Evolutionary conservation across 23 tunicate species (phyloP).

Genomic region (Clavelina lepadiformis): DNA sequence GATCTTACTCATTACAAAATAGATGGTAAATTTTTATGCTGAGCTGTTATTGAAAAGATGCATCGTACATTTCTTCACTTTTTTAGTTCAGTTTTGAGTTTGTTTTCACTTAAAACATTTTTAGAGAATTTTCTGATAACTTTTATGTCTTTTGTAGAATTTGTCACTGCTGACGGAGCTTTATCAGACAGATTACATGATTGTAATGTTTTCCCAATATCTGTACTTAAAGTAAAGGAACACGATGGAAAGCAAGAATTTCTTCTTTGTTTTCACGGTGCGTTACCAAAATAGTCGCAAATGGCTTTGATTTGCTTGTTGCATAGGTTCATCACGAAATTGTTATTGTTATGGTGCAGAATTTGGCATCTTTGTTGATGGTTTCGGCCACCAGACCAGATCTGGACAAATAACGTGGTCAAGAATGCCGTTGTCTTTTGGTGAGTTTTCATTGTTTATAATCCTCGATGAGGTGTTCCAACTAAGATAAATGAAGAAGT

Average conservation of each 20-base stretch:
- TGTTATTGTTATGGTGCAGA: slow-evolving; percentile 35
- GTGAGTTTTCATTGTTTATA: slow-evolving; percentile 17
- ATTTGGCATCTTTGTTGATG: slow-evolving; percentile 89
- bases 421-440: slow-evolving; percentile 69
- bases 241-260: slow-evolving; percentile 64
- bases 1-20: slow-evolving; percentile 66
- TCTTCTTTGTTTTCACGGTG: slow-evolving; percentile 87
- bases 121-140: no score
- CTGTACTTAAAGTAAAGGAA: slow-evolving; percentile 50
- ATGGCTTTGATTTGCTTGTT: no score
- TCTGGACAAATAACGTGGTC: slow-evolving; percentile 68
- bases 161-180: not conserved
- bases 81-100: no score
- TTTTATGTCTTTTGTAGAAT: no score
- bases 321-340: not conserved
- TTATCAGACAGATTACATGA: slow-evolving; percentile 4
- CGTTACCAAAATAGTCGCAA: no score
- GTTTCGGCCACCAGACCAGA: slow-evolving; percentile 68
- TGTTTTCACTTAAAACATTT: no score
- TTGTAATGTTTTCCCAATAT: slow-evolving; percentile 56
- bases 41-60: no score
- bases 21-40: slow-evolving; percentile 50
- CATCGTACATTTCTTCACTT: no score
- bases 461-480: no score
- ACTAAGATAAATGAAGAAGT: no score